Percentiles rank a stretch among this genome's conserved stretches.
phyloP scores from a whole-genome alignment of 30 jellyfish, hydroid and myxozoan genomes.

The Hydra vulgaris region DNA sequence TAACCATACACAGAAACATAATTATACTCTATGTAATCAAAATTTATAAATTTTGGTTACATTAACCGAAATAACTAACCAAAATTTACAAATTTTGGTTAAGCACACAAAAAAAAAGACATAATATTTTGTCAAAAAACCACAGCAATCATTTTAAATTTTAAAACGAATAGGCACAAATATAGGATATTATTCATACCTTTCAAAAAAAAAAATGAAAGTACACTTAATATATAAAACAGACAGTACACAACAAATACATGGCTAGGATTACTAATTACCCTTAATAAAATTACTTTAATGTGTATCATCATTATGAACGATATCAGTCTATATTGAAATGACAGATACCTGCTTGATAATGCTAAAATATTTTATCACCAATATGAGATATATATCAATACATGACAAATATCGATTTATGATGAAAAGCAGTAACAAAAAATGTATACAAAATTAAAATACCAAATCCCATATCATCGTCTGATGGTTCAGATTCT shows the following conservation, averaged over 20 bases:
- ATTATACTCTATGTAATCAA: no score
- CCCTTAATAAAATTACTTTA: conserved; percentile 1
- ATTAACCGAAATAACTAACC: no score
- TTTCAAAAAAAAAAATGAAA: no score
- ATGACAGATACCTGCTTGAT: conserved; percentile 22
- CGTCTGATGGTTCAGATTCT: conserved; percentile 85
- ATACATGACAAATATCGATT: not conserved
- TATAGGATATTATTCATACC: no score
- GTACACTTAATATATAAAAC: not conserved
- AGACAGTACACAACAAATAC: not conserved
- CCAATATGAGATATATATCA: not conserved
- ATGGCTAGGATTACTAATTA: no score
- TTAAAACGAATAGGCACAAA: no score
- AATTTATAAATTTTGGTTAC: no score
- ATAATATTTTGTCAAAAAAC: no score
- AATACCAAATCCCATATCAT: conserved; percentile 98
- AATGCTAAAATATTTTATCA: not conserved
- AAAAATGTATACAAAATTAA: not conserved
- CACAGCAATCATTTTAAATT: no score
- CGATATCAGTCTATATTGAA: conserved; percentile 5
- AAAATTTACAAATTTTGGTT: no score
- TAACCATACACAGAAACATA: no score
- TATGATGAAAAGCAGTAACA: not conserved
- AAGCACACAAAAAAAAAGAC: no score
- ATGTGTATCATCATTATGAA: conserved; percentile 14